Evolutionary conservation across 1,140 invertebrate genomes (phyloP).

Genomic region (Neodiprion fabricii): DNA sequence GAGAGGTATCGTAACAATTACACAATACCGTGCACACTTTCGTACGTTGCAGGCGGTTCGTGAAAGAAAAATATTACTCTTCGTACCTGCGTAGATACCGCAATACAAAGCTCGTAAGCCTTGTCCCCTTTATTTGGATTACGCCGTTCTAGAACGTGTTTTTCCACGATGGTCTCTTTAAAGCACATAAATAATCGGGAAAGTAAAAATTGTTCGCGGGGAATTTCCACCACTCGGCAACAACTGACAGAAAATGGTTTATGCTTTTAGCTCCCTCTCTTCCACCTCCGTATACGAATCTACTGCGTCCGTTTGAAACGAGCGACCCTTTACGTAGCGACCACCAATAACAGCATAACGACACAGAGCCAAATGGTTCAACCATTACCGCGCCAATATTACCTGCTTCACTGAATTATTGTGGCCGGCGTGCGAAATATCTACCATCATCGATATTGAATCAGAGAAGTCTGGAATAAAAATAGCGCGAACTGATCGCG

Average conservation of each 20-base stretch:
- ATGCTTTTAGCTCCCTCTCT: background rate
- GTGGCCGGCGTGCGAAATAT: slow-evolving; percentile 52
- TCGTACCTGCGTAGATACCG: background rate
- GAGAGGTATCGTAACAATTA: no score
- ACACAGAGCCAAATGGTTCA: slow-evolving; percentile 52
- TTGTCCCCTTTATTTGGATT: slow-evolving; percentile 4
- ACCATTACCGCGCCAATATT: slow-evolving; percentile 54
- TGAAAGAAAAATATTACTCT: background rate
- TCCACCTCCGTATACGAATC: background rate
- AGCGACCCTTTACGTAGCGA: slow-evolving; percentile 28
- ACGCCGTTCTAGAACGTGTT: background rate
- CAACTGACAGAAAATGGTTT: slow-evolving; percentile 1
- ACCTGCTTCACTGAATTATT: slow-evolving; percentile 58
- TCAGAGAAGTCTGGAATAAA: slow-evolving; percentile 19
- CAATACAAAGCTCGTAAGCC: background rate
- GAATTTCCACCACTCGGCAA: background rate
- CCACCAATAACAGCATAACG: slow-evolving; percentile 52
- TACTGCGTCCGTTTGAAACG: background rate
- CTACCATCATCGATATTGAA: slow-evolving; percentile 54
- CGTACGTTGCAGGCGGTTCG: background rate
- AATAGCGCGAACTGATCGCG: slow-evolving; percentile 46
- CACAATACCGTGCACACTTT: no score
- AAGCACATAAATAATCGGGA: slow-evolving; percentile 2
- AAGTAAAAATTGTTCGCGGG: background rate
- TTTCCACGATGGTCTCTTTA: background rate